phyloP scores from a whole-genome alignment of 2,888 invertebrate genomes.

The Sinhomidia bicolor region DNA sequence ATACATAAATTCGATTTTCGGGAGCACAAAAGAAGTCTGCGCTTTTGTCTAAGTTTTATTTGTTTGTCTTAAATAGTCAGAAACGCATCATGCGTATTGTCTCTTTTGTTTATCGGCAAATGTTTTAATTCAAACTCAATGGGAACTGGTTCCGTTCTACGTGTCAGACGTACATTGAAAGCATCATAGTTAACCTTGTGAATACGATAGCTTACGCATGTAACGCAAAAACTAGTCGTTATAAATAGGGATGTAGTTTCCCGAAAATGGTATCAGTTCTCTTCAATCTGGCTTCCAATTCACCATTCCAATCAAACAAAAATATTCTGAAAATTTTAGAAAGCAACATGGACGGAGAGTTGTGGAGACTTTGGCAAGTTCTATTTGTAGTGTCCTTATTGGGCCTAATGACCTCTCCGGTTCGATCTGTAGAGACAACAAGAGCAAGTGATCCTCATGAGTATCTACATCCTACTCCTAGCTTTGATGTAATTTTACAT shows the following conservation, averaged over 20 bases:
- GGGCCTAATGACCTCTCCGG: neutral
- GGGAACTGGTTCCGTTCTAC: slow-evolving; percentile 15
- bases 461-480: neutral
- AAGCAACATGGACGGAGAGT: slow-evolving; percentile 61
- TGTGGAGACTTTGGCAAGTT: slow-evolving; percentile 68
- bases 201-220: neutral
- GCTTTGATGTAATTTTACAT: slow-evolving; percentile 70
- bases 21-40: neutral
- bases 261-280: slow-evolving; percentile 43
- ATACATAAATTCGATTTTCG: neutral
- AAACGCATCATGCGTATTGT: slow-evolving; percentile 10
- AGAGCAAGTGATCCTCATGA: slow-evolving; percentile 56
- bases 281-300: slow-evolving; percentile 39
- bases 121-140: slow-evolving; percentile 19
- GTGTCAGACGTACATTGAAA: neutral
- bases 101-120: neutral
- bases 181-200: neutral
- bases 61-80: no score
- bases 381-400: slow-evolving; percentile 17
- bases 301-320: neutral
- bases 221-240: slow-evolving; percentile 38
- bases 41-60: neutral
- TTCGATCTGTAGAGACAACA: neutral
- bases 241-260: slow-evolving; percentile 44
- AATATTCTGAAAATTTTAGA: neutral